Evolutionary conservation across 2,113 vertebrate genomes (phyloP).

Genomic region (Ptyas mucosa): DNA sequence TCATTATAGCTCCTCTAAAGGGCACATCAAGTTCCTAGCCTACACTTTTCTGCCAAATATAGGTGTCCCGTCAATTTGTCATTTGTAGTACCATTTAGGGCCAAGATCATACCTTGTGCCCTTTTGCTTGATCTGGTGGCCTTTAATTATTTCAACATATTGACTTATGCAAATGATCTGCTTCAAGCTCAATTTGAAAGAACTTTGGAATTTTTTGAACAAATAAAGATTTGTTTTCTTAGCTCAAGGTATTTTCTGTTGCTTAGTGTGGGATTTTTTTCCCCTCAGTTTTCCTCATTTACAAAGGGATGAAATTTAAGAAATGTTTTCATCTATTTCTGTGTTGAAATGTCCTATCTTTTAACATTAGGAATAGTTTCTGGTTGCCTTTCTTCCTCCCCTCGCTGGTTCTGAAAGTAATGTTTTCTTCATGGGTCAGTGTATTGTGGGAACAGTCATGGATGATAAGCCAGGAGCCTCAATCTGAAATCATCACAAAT

Average conservation of each 20-base stretch:
- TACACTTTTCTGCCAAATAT: background rate
- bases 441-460: background rate
- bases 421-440: background rate
- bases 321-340: background rate
- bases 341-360: background rate
- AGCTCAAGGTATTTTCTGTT: background rate
- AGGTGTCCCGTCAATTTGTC: slow-evolving; percentile 9
- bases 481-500: background rate
- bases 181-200: slow-evolving; percentile 10
- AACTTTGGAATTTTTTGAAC: slow-evolving; percentile 17
- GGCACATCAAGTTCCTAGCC: background rate
- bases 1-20: background rate
- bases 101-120: slow-evolving; percentile 13
- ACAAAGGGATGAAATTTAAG: background rate
- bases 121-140: slow-evolving; percentile 18
- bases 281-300: background rate
- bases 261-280: background rate
- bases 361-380: background rate
- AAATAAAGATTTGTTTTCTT: slow-evolving; percentile 5
- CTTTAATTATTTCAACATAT: slow-evolving; percentile 38
- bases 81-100: slow-evolving; percentile 11
- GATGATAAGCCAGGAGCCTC: background rate
- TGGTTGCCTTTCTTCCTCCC: background rate
- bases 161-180: slow-evolving; percentile 22
- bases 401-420: background rate